Base-by-base conservation (phyloP, 2,888 invertebrate genomes). In the Drosophila ochracea region DNA sequence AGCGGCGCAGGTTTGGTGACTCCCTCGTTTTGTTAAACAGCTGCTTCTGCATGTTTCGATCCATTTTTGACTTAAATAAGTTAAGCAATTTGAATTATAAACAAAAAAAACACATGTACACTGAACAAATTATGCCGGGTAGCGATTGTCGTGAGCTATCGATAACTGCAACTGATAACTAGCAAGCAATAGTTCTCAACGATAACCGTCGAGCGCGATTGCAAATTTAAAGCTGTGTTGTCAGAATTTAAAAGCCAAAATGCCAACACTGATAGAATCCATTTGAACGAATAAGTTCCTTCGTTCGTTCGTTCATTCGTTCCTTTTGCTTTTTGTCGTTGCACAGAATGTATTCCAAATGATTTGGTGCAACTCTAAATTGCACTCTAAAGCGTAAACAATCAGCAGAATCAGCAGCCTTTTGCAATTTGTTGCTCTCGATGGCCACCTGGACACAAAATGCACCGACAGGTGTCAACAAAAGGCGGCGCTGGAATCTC, bases 391-490 rank as follows among this genome's bases (percentile, higher is more conserved):
- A 49, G 52, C 25, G 71, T 88, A 84, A 79, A 73, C 82, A 87
- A 82, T 62, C 21, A 47, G 35, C 31, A 53, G 43, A 84, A 79
- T 58, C 21, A 35, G 30, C 31, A 57, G 52, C 39, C 39, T 55
- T 43, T 37, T 43, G 31, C 5, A 10, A 5, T 41, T 54, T n/a
- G 39, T 28, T 5, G 57, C 4, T 54, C 50, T 35, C 5, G 39
- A 93, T 93, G 93, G 93, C 93, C 58, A 92, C 89, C 83, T 93
- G 93, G 93, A 89, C 93, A 16, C 92, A 92, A 83, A 92, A 91
- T 68, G 83, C 89, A 77, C 93, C 93, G 19, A 81, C 89, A 67
- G 93, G 93, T 28, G 73, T 87, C 35, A 81, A 85, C 37, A 89
- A 89, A 39, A 78, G 93, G 31, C 84, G 93, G 47, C 93, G 93